These are phyloP conservation scores for Lathronympha strigana DNA, from an alignment of 2,888 invertebrate genomes.

Conservation along the genomic window DNA sequence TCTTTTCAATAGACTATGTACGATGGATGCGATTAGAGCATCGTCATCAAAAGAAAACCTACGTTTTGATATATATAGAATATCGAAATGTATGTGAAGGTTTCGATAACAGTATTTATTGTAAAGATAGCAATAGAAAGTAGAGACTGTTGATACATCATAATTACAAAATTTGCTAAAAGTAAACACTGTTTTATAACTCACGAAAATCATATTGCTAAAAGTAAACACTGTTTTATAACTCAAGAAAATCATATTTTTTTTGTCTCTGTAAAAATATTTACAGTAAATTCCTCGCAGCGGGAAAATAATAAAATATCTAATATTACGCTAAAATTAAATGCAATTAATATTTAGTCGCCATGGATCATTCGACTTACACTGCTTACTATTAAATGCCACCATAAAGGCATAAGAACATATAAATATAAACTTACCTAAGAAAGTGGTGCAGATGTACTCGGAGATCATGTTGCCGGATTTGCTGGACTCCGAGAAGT, in stretches of 20 bases:
- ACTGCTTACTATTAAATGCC: no score
- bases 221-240: conserved; percentile 12
- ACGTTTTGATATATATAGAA: conserved; percentile 22
- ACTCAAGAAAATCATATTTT: conserved; percentile 1
- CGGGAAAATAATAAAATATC: not conserved
- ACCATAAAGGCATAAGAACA: no score
- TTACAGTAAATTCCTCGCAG: not conserved
- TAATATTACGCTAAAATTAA: not conserved
- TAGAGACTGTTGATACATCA: conserved; percentile 13
- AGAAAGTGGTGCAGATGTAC: conserved; percentile 99
- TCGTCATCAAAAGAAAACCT: conserved; percentile 4
- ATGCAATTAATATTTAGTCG: no score
- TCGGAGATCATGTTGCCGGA: conserved; percentile 99
- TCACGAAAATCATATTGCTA: not conserved
- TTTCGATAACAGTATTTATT: conserved; percentile 18
- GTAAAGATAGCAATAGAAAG: conserved; percentile 8
- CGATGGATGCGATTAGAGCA: not conserved
- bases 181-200: not conserved
- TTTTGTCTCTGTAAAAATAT: not conserved
- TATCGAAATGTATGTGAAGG: conserved; percentile 11
- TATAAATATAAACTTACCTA: conserved; percentile 89
- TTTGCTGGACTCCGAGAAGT: conserved; percentile 99
- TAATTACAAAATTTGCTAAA: not conserved
- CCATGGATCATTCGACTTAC: no score
- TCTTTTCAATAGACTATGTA: conserved; percentile 5